Conservation (phyloP, 64 coral and sea anemone genomes). For the Montipora efflorescens region DNA sequence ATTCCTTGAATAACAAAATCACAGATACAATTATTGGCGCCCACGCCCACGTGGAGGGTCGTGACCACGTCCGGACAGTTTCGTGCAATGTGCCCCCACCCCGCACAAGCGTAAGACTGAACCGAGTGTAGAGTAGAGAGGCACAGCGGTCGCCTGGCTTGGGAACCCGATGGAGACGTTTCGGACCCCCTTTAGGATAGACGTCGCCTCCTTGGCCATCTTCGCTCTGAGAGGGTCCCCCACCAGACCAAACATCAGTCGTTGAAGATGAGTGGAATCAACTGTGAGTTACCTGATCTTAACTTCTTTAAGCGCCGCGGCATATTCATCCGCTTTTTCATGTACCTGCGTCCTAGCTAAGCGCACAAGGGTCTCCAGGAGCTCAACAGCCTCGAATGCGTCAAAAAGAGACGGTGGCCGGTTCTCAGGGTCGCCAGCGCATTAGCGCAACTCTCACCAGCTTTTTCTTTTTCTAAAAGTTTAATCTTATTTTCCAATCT, state of each 20-base stretch:
- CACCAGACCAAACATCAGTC: background rate
- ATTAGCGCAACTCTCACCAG: too few species aligned
- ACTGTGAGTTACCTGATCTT: background rate
- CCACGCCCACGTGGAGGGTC: too few species aligned
- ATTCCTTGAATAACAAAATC: too few species aligned
- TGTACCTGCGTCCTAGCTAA: background rate
- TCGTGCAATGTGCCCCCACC: too few species aligned
- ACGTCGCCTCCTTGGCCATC: background rate
- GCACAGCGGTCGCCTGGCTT: too few species aligned
- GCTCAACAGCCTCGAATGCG: conserved; percentile 15
- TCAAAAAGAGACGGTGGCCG: background rate
- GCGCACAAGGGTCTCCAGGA: conserved; percentile 26
- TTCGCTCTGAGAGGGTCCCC: background rate
- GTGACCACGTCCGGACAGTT: too few species aligned
- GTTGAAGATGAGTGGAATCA: background rate
- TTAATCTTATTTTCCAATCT: too few species aligned
- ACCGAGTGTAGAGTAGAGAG: too few species aligned
- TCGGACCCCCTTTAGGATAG: conserved; percentile 1
- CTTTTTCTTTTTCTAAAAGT: too few species aligned
- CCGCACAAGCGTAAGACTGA: too few species aligned
- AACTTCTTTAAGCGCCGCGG: background rate
- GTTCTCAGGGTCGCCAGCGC: background rate
- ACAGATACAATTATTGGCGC: too few species aligned
- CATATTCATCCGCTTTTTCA: background rate
- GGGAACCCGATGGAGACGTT: background rate